Evolutionary conservation across 2,113 vertebrate species (phyloP), one percentile per base, ranked within the genome.

Genomic region (Toxostoma redivivum): DNA sequence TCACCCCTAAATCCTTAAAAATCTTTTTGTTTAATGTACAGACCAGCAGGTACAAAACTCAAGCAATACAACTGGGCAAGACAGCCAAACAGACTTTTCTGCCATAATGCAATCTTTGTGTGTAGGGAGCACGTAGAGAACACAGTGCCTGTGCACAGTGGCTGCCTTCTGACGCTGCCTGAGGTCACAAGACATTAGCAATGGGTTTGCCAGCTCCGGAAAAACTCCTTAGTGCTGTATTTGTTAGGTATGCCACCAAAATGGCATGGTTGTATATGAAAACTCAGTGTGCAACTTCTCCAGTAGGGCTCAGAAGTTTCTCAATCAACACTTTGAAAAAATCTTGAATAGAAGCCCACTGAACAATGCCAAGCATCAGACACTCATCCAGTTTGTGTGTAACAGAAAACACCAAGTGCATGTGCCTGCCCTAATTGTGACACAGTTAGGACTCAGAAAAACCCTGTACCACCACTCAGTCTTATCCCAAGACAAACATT

Each of bases 121-220:
- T 58, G 47, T 4, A 38, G 47, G 72, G 2, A 56, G 42, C 56
- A 74, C 27, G 14, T 0, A 4, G 9, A 28, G 30, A 48, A 37
- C 6, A 14, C 0, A 0, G 70, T 1, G 24, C 47, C 33, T 38
- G 3, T 8, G 50, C 45, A 45, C 17, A 45, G 57, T 3, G 10
- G 42, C 35, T 88, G 76, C 35, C 28, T 61, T 33, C 40, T 30
- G 22, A 42, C 9, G 10, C 1, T 24, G 24, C 5, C 38, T 28
- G 78, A 58, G 44, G 30, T 35, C 13, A 2, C 38, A 25, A 71
- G 53, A 33, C 16, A 38, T 20, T 2, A 71, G 31, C 17, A 38
- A 50, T 4, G 5, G 6, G 30, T 27, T 74, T 74, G 38, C 27
- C 78, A 85, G 10, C 13, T 54, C 30, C 45, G 78, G 48, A 70